These are phyloP conservation scores for chimpanzee (Pan troglodytes) DNA, from an alignment of 2,113 vertebrate genomes.

Conservation along the genomic window NHGRI_mPanTro3-v2.1_pri NC_086015.1:167616001-167616500, in stretches of 20 bases:
- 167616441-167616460: background rate
- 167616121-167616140: background rate
- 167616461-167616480: background rate
- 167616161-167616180: background rate
- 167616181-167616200: background rate
- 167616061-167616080: background rate
- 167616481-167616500: background rate
- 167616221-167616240: background rate
- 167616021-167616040: background rate
- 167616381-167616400: background rate
- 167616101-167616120: background rate
- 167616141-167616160: background rate
- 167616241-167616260: background rate
- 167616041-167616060: background rate
- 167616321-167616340: background rate
- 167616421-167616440: background rate
- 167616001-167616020: background rate
- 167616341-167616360: background rate
- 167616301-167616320: background rate
- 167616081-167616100: background rate
- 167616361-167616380: background rate
- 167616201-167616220: background rate
- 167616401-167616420: background rate
- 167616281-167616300: background rate
- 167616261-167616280: background rate